These are phyloP conservation scores for Andricus curvator DNA, from an alignment of 2,888 invertebrate genomes.

Conservation along the genomic window DNA sequence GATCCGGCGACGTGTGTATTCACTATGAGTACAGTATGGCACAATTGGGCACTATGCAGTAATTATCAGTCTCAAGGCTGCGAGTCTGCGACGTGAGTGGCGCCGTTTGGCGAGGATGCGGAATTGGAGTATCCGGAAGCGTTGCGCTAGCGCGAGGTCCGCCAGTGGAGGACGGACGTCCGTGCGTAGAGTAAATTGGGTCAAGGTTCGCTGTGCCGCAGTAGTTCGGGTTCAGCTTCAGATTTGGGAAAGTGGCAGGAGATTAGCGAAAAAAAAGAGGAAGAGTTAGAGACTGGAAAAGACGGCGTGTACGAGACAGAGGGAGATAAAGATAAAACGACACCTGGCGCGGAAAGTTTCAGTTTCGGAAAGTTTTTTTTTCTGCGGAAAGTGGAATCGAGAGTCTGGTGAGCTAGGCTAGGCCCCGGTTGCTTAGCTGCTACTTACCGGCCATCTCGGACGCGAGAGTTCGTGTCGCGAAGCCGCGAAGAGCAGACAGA, in stretches of 20 bases:
- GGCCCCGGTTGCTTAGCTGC: conserved; percentile 42
- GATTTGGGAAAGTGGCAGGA: conserved; percentile 7
- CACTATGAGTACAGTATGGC: not conserved
- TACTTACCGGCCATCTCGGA: conserved; percentile 73
- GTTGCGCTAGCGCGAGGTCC: conserved; percentile 4
- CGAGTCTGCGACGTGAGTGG: conserved; percentile 10
- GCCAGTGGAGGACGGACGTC: conserved; percentile 17
- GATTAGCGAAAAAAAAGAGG: conserved; percentile 26
- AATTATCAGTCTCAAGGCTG: conserved; percentile 13
- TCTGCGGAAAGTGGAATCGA: conserved; percentile 2
- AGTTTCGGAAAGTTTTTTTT: not conserved
- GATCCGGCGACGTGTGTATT: conserved; percentile 39
- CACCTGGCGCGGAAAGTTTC: conserved; percentile 28
- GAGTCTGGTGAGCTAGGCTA: conserved; percentile 9
- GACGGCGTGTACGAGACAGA: not conserved
- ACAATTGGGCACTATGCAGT: conserved; percentile 7
- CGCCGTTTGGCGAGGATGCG: conserved; percentile 29
- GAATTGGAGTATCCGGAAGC: conserved; percentile 30
- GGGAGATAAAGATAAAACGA: conserved; percentile 19
- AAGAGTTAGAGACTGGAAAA: conserved; percentile 1
- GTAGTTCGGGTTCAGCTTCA: conserved; percentile 43
- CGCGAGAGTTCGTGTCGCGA: conserved; percentile 44
- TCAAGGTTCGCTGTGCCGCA: conserved; percentile 65
- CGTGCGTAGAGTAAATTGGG: conserved; percentile 57
- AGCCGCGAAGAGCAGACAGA: conserved; percentile 33